These are phyloP conservation scores for Galaxea fascicularis DNA, from an alignment of 92 coral and sea anemone species.

Conservation along the genomic window DNA sequence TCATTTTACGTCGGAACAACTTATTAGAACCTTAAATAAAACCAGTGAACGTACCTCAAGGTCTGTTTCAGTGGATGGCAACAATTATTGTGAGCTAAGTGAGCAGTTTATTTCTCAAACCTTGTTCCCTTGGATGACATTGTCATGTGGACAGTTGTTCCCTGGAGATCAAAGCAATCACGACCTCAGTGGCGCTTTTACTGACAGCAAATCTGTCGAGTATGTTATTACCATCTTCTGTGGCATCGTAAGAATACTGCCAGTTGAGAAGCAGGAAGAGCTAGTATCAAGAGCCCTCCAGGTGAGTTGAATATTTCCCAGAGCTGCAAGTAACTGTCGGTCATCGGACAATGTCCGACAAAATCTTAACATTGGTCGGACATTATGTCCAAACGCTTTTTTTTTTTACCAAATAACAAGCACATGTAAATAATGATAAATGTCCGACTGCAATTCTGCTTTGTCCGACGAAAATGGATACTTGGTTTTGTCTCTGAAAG, in stretches of 20 bases:
- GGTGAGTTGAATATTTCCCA: slow-evolving; percentile 23
- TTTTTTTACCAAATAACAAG: no score
- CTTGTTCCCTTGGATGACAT: slow-evolving; percentile 62
- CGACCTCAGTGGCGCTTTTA: slow-evolving; percentile 23
- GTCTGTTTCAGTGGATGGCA: not conserved
- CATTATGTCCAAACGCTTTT: no score
- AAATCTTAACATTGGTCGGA: no score
- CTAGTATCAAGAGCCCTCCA: slow-evolving; percentile 34
- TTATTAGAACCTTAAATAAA: slow-evolving; percentile 62
- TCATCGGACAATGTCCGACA: no score
- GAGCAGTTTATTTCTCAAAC: slow-evolving; percentile 44
- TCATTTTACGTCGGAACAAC: slow-evolving; percentile 64
- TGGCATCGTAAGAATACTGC: slow-evolving; percentile 59
- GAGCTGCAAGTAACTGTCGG: no score
- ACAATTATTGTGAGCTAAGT: slow-evolving; percentile 26
- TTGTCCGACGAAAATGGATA: no score
- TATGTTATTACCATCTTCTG: slow-evolving; percentile 61
- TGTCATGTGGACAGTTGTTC: not conserved
- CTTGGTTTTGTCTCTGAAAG: no score
- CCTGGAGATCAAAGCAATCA: slow-evolving; percentile 2
- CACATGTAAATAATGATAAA: no score
- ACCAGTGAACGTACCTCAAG: slow-evolving; percentile 1
- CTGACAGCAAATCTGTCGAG: slow-evolving; percentile 39
- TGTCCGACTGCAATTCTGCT: no score
- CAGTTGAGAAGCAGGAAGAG: slow-evolving; percentile 59